Conservation (phyloP, 2,797 vertebrate species). For the Sebastes oblongus region DNA sequence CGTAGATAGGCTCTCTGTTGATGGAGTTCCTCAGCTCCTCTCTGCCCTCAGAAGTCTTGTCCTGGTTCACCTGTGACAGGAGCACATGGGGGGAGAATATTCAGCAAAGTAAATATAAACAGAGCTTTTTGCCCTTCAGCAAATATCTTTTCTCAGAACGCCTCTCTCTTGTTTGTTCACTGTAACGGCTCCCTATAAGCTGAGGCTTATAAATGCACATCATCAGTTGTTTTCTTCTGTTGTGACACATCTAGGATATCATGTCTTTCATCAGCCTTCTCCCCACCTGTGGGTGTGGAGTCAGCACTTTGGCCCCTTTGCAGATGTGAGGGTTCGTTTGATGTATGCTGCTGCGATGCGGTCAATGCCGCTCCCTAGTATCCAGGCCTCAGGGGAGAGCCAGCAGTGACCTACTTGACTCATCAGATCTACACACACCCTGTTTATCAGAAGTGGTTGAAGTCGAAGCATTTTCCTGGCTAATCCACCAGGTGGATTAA, state of each 20-base stretch:
- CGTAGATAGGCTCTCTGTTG: conserved; percentile 86
- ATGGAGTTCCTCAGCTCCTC: conserved; percentile 89
- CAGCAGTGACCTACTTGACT: conserved; percentile 74
- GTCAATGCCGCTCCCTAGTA: conserved; percentile 72
- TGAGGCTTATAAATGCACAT: neutral
- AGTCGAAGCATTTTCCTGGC: conserved; percentile 15
- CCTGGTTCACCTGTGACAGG: conserved; percentile 57
- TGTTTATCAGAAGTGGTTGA: conserved; percentile 46
- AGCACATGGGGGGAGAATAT: neutral
- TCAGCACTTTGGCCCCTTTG: conserved; percentile 36
- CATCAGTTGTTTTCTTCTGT: conserved; percentile 26
- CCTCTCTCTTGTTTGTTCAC: conserved; percentile 3
- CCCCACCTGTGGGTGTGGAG: conserved; percentile 58
- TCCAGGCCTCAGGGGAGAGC: conserved; percentile 62
- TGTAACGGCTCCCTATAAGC: neutral
- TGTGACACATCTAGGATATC: conserved; percentile 19
- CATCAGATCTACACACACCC: conserved; percentile 58
- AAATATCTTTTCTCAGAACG: neutral
- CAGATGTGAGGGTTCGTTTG: conserved; percentile 61
- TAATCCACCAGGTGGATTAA: conserved; percentile 30
- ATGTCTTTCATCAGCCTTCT: conserved; percentile 42
- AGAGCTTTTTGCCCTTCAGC: neutral
- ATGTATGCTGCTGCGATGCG: conserved; percentile 51
- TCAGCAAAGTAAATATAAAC: conserved; percentile 13
- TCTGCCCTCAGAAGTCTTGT: conserved; percentile 54